Conservation (phyloP, 2,797 vertebrate genomes). For the Alcedo atthis region DNA sequence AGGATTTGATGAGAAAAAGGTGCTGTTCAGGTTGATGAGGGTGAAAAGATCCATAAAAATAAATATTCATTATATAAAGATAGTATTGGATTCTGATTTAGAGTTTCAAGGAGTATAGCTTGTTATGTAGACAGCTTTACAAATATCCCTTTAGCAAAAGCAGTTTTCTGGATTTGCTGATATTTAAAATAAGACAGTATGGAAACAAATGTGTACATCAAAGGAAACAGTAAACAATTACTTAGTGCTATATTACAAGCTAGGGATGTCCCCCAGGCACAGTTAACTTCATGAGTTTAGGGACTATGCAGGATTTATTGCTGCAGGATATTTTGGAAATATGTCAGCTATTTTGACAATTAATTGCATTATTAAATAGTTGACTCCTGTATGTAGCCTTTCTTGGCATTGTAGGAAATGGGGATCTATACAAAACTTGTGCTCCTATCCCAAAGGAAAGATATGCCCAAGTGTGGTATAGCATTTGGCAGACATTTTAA, state of each 20-base stretch:
- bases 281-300: constrained; percentile 20
- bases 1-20: neutral
- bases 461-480: neutral
- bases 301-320: neutral
- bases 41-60: neutral
- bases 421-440: neutral
- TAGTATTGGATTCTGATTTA: neutral
- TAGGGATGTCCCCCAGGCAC: constrained; percentile 1
- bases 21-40: neutral
- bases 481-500: neutral
- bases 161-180: constrained; percentile 52
- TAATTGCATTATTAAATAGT: constrained; percentile 22
- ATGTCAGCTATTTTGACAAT: constrained; percentile 24
- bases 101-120: constrained; percentile 37
- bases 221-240: constrained; percentile 61
- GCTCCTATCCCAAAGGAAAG: neutral
- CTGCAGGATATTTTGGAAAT: constrained; percentile 17
- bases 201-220: constrained; percentile 41
- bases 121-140: constrained; percentile 33
- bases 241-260: constrained; percentile 36
- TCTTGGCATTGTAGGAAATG: neutral
- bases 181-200: constrained; percentile 30
- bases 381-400: neutral
- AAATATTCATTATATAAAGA: neutral
- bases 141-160: constrained; percentile 35